phyloP scores from a whole-genome alignment of 2,797 vertebrate genomes.

The Gastrophryne carolinensis region DNA sequence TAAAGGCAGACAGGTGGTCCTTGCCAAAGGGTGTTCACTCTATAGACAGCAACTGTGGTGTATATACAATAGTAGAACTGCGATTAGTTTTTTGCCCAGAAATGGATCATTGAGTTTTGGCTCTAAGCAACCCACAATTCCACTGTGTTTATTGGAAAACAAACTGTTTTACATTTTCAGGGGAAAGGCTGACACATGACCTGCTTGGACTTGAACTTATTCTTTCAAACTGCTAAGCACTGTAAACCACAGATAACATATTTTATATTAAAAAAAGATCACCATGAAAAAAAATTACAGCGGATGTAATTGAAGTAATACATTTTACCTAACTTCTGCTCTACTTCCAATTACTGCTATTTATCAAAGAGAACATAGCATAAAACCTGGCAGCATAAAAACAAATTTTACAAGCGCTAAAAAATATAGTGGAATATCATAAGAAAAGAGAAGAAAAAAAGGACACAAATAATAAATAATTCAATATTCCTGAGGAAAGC shows the following conservation, averaged over 20 bases:
- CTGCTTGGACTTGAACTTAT: slow-evolving; percentile 64
- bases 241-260: slow-evolving; percentile 62
- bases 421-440: slow-evolving; percentile 61
- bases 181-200: slow-evolving; percentile 59
- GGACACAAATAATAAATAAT: slow-evolving; percentile 85
- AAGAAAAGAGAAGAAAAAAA: slow-evolving; percentile 64
- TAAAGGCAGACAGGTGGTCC: too few species aligned
- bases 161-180: slow-evolving; percentile 50
- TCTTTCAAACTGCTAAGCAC: slow-evolving; percentile 55
- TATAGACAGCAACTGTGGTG: too few species aligned
- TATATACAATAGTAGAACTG: too few species aligned
- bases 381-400: slow-evolving; percentile 73
- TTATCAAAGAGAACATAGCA: slow-evolving; percentile 75
- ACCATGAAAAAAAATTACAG: slow-evolving; percentile 71
- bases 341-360: slow-evolving; percentile 75
- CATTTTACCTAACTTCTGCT: slow-evolving; percentile 73
- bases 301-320: slow-evolving; percentile 75
- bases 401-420: slow-evolving; percentile 72
- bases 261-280: slow-evolving; percentile 64
- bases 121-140: not conserved
- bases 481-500: slow-evolving; percentile 79
- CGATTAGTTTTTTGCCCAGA: too few species aligned
- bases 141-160: not conserved
- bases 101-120: too few species aligned
- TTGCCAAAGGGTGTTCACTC: too few species aligned